Base-by-base conservation (phyloP, 2,888 invertebrate species). In the Cephus runcator region DNA sequence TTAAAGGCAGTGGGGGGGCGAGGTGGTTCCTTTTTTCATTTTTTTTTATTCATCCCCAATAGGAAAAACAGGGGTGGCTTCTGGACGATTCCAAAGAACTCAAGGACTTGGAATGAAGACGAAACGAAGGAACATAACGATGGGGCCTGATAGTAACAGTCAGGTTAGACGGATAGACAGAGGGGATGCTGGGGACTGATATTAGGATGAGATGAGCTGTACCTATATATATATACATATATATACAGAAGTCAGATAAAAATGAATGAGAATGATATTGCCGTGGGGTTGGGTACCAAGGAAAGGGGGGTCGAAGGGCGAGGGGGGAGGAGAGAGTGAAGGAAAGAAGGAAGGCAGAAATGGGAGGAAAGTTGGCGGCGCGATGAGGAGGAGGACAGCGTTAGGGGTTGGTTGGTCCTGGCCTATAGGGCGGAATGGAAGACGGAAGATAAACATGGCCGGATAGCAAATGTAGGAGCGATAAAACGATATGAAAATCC, bases 401-500 rank as follows among this genome's bases (percentile, higher is more conserved):
- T 33, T 34, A 34, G 71, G 71, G 71, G 71, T 15, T 71, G 71
- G 71, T 31, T 71, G 71, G 73, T 74, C 36, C 73, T 73, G 69
- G 73, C 77, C 75, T 76, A 68, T 78, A 81, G 76, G 80, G 82
- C 78, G 56, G 56, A 56, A 56, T 56, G 56, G 80, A 79, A 75
- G 75, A 75, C 74, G 79, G 80, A 83, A 84, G 84, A 85, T 85
- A 85, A 85, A 85, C 85, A 85, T 84, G 85, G 83, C 83, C 83
- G 84, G 83, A 85, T 83, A 84, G 85, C 84, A 80, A 85, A 85
- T 85, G 85, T 85, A 85, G 85, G 83, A 85, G 81, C 85, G 85
- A 85, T 85, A 85, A 85, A 85, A 85, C 83, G 85, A 85, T 85
- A 85, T 85, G 85, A 85, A 85, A 85, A 85, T 85, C 85, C 84